These are phyloP conservation scores for Gymnobelideus leadbeateri DNA, from an alignment of 2,113 vertebrate species.

Conservation along the genomic window DNA sequence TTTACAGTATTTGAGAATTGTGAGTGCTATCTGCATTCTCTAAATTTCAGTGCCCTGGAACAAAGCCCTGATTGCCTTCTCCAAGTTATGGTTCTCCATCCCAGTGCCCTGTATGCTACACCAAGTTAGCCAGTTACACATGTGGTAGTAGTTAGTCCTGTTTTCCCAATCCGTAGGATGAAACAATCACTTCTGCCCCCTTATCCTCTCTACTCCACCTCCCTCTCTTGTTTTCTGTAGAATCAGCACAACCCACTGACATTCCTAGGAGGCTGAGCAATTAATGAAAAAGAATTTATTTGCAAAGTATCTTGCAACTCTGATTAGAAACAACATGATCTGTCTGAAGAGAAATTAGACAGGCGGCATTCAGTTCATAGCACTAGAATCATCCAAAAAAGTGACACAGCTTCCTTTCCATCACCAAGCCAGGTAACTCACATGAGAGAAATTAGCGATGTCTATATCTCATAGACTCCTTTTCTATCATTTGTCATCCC, in stretches of 20 bases:
- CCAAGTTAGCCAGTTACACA: background rate
- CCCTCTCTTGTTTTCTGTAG: background rate
- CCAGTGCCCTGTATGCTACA: background rate
- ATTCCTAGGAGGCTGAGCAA: conserved; percentile 54
- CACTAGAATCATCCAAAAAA: conserved; percentile 66
- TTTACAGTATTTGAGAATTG: background rate
- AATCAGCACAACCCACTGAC: conserved; percentile 24
- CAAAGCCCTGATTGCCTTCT: background rate
- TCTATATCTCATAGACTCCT: conserved; percentile 48
- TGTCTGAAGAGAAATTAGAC: conserved; percentile 71
- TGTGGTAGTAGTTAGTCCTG: background rate
- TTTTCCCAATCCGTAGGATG: background rate
- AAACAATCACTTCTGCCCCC: background rate
- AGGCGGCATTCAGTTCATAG: conserved; percentile 53
- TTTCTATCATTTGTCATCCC: conserved; percentile 61
- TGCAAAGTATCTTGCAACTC: conserved; percentile 62
- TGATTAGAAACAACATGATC: conserved; percentile 75
- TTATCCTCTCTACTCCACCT: background rate
- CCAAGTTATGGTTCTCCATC: background rate
- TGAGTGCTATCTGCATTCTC: background rate
- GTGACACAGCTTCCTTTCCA: conserved; percentile 54
- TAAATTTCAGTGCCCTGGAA: background rate
- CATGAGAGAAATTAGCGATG: conserved; percentile 53
- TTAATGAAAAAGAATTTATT: conserved; percentile 72
- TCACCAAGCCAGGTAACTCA: conserved; percentile 51